Conservation (phyloP, 1,140 invertebrate genomes). For the Drosophila erecta region DNA sequence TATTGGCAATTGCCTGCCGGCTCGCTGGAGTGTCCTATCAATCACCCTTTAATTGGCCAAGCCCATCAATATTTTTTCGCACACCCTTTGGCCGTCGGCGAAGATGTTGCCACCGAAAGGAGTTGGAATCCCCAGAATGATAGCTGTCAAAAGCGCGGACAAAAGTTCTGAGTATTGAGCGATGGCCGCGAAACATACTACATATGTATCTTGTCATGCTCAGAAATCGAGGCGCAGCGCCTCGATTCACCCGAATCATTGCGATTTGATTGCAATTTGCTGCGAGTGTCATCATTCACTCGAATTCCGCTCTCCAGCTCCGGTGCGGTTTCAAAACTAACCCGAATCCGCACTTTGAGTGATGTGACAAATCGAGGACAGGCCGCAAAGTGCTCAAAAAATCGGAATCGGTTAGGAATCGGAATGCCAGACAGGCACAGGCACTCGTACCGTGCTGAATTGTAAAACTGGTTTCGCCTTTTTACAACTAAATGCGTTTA, state of each 20-base stretch:
- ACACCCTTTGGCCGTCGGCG: slow-evolving; percentile 36
- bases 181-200: slow-evolving; percentile 46
- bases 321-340: slow-evolving; percentile 12
- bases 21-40: slow-evolving; percentile 42
- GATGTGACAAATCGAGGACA: slow-evolving; percentile 75
- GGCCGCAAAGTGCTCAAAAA: slow-evolving; percentile 53
- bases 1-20: slow-evolving; percentile 55
- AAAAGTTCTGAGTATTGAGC: slow-evolving; percentile 74
- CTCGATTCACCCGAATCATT: slow-evolving; percentile 37
- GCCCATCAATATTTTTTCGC: slow-evolving; percentile 44
- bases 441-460: slow-evolving; percentile 38
- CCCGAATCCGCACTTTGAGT: slow-evolving; percentile 55
- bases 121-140: slow-evolving; percentile 26
- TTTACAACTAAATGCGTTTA: slow-evolving; percentile 68
- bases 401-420: not conserved
- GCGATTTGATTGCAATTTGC: slow-evolving; percentile 61
- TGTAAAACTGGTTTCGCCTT: slow-evolving; percentile 61
- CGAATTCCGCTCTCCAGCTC: slow-evolving; percentile 1
- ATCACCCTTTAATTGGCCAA: slow-evolving; percentile 72
- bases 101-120: slow-evolving; percentile 31
- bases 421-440: not conserved
- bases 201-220: slow-evolving; percentile 55
- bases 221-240: slow-evolving; percentile 11
- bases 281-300: slow-evolving; percentile 73
- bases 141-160: slow-evolving; percentile 60